Percentiles rank a stretch among this genome's conserved stretches.
Evolutionary conservation across 2,888 invertebrate genomes (phyloP).

Genomic region (Schrankia costaestrigalis): DNA sequence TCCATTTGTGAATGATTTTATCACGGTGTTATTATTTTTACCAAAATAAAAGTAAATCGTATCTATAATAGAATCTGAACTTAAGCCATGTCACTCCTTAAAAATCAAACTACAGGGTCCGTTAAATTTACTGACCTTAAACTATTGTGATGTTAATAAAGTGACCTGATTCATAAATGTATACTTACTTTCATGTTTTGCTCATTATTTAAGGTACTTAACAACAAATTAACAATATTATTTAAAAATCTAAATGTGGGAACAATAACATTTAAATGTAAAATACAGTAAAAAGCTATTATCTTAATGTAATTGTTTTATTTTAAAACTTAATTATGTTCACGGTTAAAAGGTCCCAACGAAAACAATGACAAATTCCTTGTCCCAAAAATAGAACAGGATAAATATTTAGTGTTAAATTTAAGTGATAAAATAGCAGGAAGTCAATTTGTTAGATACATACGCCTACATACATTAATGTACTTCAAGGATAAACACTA

Average conservation of each 20-base stretch:
- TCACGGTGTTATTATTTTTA: no score
- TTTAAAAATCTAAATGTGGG: constrained; percentile 27
- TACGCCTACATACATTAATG: not conserved
- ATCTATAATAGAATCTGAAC: no score
- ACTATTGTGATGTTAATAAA: constrained; percentile 31
- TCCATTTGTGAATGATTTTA: no score
- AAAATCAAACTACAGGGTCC: constrained; percentile 20
- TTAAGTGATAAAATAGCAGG: no score
- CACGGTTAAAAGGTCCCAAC: no score
- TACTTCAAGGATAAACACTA: not conserved
- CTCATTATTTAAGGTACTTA: constrained; percentile 38
- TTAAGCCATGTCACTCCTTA: constrained; percentile 21
- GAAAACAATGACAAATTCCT: no score
- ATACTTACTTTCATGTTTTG: constrained; percentile 36
- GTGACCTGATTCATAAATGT: constrained; percentile 28
- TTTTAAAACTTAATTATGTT: no score
- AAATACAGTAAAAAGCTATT: constrained; percentile 28
- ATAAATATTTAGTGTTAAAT: no score
- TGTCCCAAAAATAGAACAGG: no score
- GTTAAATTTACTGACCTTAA: constrained; percentile 18
- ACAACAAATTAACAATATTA: constrained; percentile 22
- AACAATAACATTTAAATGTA: constrained; percentile 21
- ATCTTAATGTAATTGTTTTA: constrained; percentile 21
- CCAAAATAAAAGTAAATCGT: no score
- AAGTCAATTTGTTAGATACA: no score